A percentile compares a stretch with the other conserved stretches of the same genome.
Conservation (phyloP, 2,797 vertebrate species). For the Sebastes taczanowskii region DNA sequence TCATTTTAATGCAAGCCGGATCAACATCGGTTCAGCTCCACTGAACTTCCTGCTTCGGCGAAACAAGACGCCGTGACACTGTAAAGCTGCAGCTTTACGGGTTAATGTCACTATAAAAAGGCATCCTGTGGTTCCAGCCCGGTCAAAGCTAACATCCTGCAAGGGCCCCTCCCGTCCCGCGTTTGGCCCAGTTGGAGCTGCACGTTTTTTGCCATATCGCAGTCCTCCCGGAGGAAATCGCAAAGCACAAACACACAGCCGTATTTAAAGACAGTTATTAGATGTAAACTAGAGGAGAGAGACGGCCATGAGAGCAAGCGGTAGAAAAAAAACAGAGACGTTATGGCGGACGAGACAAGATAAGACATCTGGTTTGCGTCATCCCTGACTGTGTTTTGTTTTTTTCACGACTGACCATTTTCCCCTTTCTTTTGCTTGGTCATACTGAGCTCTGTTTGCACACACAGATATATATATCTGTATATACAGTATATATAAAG, state of each 20-base stretch:
- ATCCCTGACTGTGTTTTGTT: neutral
- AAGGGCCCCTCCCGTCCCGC: conserved; percentile 7
- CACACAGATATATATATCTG: neutral
- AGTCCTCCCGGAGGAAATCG: conserved; percentile 11
- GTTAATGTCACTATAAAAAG: conserved; percentile 69
- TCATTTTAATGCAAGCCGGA: neutral
- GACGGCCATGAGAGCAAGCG: neutral
- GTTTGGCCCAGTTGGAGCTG: conserved; percentile 41
- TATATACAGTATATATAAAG: too few relatives aligned
- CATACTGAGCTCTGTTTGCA: neutral
- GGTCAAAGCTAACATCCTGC: conserved; percentile 62
- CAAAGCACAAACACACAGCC: conserved; percentile 7
- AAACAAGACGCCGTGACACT: conserved; percentile 28
- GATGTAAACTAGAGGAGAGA: conserved; percentile 4
- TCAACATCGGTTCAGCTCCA: conserved; percentile 15
- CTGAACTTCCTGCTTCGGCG: conserved; percentile 14
- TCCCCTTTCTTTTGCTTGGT: neutral
- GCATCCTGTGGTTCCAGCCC: conserved; percentile 35
- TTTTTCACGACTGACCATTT: neutral
- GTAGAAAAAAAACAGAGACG: conserved; percentile 18
- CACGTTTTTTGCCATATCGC: conserved; percentile 9
- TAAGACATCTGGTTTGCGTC: conserved; percentile 42
- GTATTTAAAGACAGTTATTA: conserved; percentile 32
- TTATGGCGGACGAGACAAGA: conserved; percentile 14
- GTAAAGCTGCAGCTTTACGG: conserved; percentile 13